Base-by-base conservation (phyloP, 2,797 vertebrate species). In the Centroberyx gerrardi region DNA sequence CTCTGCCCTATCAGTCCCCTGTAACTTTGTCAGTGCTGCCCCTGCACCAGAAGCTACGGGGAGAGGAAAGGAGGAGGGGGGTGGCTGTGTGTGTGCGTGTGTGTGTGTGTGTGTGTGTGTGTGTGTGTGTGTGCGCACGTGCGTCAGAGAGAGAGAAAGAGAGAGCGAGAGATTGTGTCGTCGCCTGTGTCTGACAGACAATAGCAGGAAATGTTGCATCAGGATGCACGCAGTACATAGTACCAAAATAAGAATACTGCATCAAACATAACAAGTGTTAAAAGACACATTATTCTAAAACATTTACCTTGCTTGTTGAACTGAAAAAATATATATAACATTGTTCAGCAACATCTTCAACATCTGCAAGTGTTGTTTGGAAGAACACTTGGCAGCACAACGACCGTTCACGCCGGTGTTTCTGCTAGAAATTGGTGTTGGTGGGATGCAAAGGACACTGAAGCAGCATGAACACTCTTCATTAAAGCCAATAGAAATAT, bases 181-280 rank as follows among this genome's bases (percentile, higher is more conserved):
- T 63, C 48, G 65, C 81, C 67, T 56, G 78, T 77, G 51, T 84
- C 85, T 82, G 75, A 82, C 68, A 84, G 82, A 93, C 94, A 94
- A 94, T 93, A 68, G 91, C 90, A 92, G 94, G 94, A 94, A 93
- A 89, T 90, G 78, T 82, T 82, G 80, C 81, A 82, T 87, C 84
- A 83, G 84, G 84, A 90, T 87, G 84, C 81, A 80, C 65, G 74
- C 66, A 87, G 82, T 80, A 83, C 77, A 79, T 56, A 52, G 74
- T 62, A 81, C 68, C 36, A 49, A 85, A 88, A 87, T 68, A 74
- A 79, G 69, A 87, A 79, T 55, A 56, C 55, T 58, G 62, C 27
- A 73, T 67, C 3, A 38, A 68, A 71, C 38, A 53, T 59, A 56
- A 60, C 7, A 66, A 40, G 15, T 52, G n/a, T 65, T 58, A 28